These are phyloP conservation scores for Solenopsis invicta DNA, from an alignment of 1,140 invertebrate genomes.

Conservation along the genomic window DNA sequence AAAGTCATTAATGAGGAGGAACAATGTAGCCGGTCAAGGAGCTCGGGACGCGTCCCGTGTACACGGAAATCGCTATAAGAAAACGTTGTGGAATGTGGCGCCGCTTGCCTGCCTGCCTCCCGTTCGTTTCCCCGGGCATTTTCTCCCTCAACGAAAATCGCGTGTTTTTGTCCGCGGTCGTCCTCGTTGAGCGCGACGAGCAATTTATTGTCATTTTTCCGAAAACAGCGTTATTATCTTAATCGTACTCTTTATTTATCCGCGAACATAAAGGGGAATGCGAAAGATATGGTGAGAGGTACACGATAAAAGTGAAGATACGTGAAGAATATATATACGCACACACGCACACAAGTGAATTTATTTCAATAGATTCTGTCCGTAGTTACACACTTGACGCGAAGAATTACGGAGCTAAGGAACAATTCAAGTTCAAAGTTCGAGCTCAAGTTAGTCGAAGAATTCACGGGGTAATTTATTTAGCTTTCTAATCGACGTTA, in stretches of 20 bases:
- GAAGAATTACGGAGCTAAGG: background rate
- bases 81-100: slow-evolving; percentile 28
- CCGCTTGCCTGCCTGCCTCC: no score
- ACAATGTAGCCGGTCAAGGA: slow-evolving; percentile 47
- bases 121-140: background rate
- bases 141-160: slow-evolving; percentile 7
- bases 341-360: no score
- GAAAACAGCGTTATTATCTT: slow-evolving; percentile 10
- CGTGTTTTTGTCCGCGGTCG: background rate
- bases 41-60: slow-evolving; percentile 7
- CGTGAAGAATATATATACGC: no score
- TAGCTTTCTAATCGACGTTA: background rate
- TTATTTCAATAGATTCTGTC: background rate
- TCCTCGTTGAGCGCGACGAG: background rate
- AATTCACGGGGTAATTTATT: background rate
- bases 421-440: background rate
- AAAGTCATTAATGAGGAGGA: slow-evolving; percentile 55
- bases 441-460: background rate
- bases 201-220: slow-evolving; percentile 2
- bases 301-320: background rate
- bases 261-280: background rate
- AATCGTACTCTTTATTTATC: background rate
- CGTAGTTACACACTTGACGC: background rate
- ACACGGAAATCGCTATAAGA: slow-evolving; percentile 42
- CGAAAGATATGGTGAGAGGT: background rate